Evolutionary conservation across 2,113 vertebrate species (phyloP).

Genomic region (Accipiter cooperii): DNA sequence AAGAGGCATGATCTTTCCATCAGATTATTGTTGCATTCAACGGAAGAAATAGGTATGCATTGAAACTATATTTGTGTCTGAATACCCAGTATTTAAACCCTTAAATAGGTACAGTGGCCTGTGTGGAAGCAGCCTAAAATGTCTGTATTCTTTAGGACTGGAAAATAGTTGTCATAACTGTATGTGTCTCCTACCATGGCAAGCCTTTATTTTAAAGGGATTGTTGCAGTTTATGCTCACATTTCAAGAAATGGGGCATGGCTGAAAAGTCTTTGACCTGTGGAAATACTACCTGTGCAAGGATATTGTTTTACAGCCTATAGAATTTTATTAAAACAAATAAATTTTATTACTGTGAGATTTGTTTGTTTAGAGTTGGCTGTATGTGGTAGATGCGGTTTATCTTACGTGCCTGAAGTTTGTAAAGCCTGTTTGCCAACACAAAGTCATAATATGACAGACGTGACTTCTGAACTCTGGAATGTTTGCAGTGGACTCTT

Average conservation of each 20-base stretch:
- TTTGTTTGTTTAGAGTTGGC: constrained; percentile 36
- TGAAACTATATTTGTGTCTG: not conserved
- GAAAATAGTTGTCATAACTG: not conserved
- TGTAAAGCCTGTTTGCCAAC: not conserved
- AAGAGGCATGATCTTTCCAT: not conserved
- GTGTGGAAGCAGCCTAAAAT: not conserved
- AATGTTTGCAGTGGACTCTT: not conserved
- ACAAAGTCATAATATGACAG: not conserved
- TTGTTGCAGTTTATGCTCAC: constrained; percentile 3
- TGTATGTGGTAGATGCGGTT: constrained; percentile 21
- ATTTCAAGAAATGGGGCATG: constrained; percentile 33
- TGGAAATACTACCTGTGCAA: constrained; percentile 36
- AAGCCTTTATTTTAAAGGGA: constrained; percentile 16
- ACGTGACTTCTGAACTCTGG: not conserved
- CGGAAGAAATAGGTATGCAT: not conserved
- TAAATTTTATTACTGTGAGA: constrained; percentile 17
- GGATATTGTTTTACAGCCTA: constrained; percentile 52
- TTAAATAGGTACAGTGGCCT: not conserved
- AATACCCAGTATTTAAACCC: not conserved
- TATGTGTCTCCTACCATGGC: not conserved
- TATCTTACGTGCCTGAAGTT: not conserved
- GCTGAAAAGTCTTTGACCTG: constrained; percentile 39
- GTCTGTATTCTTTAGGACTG: not conserved
- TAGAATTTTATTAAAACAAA: constrained; percentile 47
- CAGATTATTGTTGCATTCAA: not conserved